These are phyloP conservation scores for Scaptomyza flava DNA, from an alignment of 2,888 invertebrate species.

Conservation along the genomic window DNA sequence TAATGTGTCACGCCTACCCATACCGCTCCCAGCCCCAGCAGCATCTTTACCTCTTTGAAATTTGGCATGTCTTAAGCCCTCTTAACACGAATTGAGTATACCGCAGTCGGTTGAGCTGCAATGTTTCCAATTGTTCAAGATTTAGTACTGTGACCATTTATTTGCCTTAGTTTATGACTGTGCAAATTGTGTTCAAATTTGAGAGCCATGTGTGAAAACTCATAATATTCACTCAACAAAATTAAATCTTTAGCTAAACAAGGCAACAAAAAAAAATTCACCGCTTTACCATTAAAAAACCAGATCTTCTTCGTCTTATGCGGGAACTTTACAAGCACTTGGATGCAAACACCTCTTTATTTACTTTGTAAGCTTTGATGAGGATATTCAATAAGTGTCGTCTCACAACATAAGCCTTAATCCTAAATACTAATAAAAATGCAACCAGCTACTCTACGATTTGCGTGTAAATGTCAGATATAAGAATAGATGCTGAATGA, in stretches of 20 bases:
- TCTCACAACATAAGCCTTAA: constrained; percentile 31
- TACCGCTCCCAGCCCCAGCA: too few relatives aligned
- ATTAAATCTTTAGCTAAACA: constrained; percentile 51
- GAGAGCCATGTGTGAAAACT: constrained; percentile 70
- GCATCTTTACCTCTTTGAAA: too few relatives aligned
- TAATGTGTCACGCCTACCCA: too few relatives aligned
- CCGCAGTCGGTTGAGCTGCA: too few relatives aligned
- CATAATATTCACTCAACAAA: constrained; percentile 64
- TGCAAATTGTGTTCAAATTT: constrained; percentile 60
- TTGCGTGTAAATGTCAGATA: constrained; percentile 31
- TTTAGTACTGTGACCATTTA: constrained; percentile 27
- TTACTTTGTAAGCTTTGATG: constrained; percentile 8
- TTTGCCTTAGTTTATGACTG: constrained; percentile 68
- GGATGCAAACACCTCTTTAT: not conserved
- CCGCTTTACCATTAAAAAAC: too few relatives aligned
- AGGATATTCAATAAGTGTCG: constrained; percentile 25
- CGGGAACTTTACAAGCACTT: not conserved
- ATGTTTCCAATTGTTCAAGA: not conserved
- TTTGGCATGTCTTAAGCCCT: too few relatives aligned
- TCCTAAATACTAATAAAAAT: constrained; percentile 6
- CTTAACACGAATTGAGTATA: too few relatives aligned
- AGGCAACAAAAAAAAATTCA: constrained; percentile 4
- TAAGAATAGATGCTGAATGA: constrained; percentile 31
- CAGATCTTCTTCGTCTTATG: not conserved
- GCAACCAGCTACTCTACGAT: constrained; percentile 2